A percentile compares a stretch with the other conserved stretches of the same genome.
Evolutionary conservation across 2,113 vertebrate genomes (phyloP).

Genomic region (Isichthys henryi): DNA sequence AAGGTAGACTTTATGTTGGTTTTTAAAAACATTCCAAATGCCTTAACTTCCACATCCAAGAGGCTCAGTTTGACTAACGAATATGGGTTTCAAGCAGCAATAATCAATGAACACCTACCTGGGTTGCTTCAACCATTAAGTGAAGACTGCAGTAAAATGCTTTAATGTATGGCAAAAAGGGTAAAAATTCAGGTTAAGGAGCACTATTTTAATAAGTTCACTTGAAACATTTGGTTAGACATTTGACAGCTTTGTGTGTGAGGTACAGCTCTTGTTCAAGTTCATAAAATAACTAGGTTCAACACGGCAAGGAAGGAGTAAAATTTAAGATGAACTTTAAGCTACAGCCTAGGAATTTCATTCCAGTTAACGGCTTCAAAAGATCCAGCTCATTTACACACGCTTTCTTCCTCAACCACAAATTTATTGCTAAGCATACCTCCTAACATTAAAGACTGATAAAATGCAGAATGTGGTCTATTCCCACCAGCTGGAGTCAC

Average conservation of each 20-base stretch:
- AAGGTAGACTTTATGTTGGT: not conserved
- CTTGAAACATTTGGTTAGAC: constrained; percentile 32
- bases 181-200: not conserved
- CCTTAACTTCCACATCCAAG: not conserved
- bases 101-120: not conserved
- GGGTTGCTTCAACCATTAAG: not conserved
- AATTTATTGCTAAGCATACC: constrained; percentile 51
- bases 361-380: constrained; percentile 35
- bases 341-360: constrained; percentile 25
- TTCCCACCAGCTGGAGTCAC: constrained; percentile 64
- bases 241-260: constrained; percentile 29
- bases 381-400: constrained; percentile 32
- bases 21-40: not conserved
- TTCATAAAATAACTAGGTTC: constrained; percentile 25
- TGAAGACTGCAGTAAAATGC: not conserved
- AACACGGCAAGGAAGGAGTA: not conserved
- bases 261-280: constrained; percentile 33
- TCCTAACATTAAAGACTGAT: constrained; percentile 50
- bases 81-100: not conserved
- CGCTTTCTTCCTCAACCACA: constrained; percentile 33
- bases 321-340: constrained; percentile 17
- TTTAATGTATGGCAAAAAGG: not conserved
- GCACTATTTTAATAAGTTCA: constrained; percentile 15
- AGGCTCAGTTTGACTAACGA: not conserved
- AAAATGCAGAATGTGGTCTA: constrained; percentile 59